phyloP scores from a whole-genome alignment of 2,888 invertebrate species.

The Drosophila infuscata region DNA sequence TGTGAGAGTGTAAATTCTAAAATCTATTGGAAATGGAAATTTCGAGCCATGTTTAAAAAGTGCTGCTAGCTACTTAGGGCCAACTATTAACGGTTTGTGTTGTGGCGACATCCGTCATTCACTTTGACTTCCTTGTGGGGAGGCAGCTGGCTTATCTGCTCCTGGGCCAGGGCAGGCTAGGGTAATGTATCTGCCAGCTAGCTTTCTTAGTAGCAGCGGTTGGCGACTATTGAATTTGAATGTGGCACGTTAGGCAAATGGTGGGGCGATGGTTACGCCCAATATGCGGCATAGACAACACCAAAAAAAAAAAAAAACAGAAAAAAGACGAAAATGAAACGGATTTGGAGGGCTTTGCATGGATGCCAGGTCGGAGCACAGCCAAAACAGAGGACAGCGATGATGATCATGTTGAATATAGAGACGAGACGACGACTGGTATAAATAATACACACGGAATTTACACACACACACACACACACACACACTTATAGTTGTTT shows the following conservation, averaged over 20 bases:
- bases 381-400: conserved; percentile 21
- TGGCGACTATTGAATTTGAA: conserved; percentile 67
- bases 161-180: conserved; percentile 23
- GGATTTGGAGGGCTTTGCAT: conserved; percentile 30
- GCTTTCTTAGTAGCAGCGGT: conserved; percentile 47
- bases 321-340: conserved; percentile 2
- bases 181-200: conserved; percentile 54
- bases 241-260: conserved; percentile 36
- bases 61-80: not conserved
- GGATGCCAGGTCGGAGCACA: conserved; percentile 4
- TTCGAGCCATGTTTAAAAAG: not conserved
- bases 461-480: conserved; percentile 19
- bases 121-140: conserved; percentile 4
- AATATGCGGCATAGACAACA: conserved; percentile 6
- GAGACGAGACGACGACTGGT: conserved; percentile 5
- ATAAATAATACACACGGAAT: conserved; percentile 48
- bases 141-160: conserved; percentile 15
- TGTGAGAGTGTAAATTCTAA: no score
- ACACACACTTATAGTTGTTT: conserved; percentile 29
- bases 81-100: not conserved
- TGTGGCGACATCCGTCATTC: conserved; percentile 9
- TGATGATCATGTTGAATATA: conserved; percentile 32
- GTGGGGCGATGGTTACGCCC: conserved; percentile 22
- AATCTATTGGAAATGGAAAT: not conserved
- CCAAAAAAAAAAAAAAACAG: conserved; percentile 9